A percentile compares a stretch with the other conserved stretches of the same genome.
These are phyloP conservation scores for Drosophila nebulosa DNA, from an alignment of 1,140 invertebrate species.

Conservation along the genomic window DNA sequence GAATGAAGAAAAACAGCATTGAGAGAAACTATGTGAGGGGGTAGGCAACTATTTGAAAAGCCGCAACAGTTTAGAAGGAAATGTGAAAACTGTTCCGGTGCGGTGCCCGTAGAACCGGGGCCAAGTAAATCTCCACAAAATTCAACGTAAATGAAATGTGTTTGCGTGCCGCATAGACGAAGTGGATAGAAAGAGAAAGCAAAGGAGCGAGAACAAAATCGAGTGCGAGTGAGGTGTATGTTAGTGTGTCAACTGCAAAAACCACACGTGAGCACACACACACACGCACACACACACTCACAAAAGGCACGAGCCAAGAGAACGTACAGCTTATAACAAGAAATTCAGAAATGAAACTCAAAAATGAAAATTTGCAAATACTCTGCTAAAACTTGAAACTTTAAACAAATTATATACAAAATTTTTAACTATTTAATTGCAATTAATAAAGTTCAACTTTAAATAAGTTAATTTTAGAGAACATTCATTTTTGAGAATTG, in stretches of 20 bases:
- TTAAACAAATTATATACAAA: no score
- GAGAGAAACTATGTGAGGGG: slow-evolving; percentile 52
- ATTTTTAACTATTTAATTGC: no score
- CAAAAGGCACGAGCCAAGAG: slow-evolving; percentile 55
- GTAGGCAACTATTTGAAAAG: slow-evolving; percentile 61
- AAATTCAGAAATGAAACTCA: not conserved
- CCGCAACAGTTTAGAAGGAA: slow-evolving; percentile 57
- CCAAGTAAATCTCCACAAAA: slow-evolving; percentile 52
- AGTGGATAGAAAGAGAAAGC: slow-evolving; percentile 16
- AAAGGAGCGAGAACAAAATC: slow-evolving; percentile 1
- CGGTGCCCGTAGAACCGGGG: slow-evolving; percentile 2
- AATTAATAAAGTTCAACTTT: no score
- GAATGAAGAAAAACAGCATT: slow-evolving; percentile 25
- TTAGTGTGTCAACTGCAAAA: slow-evolving; percentile 73
- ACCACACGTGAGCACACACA: slow-evolving; percentile 50
- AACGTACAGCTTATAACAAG: slow-evolving; percentile 26
- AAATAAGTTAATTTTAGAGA: no score
- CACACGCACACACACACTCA: slow-evolving; percentile 20
- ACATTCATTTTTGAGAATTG: no score
- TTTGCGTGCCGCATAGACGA: slow-evolving; percentile 53
- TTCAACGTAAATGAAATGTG: slow-evolving; percentile 75
- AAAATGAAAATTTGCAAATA: not conserved
- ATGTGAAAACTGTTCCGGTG: not conserved
- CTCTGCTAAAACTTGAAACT: not conserved
- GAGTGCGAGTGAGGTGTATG: slow-evolving; percentile 19